Percentiles rank a stretch among this genome's conserved stretches.
Evolutionary conservation across 2,113 vertebrate species (phyloP).

Genomic region (Epinephelus cyanopodus): DNA sequence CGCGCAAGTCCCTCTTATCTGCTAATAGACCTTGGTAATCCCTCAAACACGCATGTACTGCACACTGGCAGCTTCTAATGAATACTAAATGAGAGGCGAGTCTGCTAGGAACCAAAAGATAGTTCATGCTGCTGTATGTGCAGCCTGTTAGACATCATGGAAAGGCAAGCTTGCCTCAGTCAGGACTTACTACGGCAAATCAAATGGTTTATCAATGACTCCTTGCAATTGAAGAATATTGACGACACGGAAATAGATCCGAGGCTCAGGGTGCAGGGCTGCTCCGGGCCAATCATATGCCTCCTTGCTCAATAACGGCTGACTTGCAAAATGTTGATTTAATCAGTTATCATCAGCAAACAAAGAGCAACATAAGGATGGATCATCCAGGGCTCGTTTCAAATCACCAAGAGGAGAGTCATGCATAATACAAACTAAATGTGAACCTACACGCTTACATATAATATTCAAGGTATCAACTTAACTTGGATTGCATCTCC

Average conservation of each 20-base stretch:
- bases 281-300: not conserved
- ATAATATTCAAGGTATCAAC: not conserved
- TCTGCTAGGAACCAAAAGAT: slow-evolving; percentile 33
- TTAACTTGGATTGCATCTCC: not conserved
- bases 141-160: not conserved
- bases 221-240: not conserved
- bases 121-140: not conserved
- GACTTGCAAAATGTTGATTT: slow-evolving; percentile 34
- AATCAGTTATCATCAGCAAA: slow-evolving; percentile 10
- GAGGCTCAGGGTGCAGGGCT: slow-evolving; percentile 2
- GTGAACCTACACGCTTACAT: not conserved
- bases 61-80: slow-evolving; percentile 51
- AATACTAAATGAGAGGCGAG: slow-evolving; percentile 56
- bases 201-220: not conserved
- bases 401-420: slow-evolving; percentile 21
- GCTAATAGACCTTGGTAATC: slow-evolving; percentile 78
- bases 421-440: not conserved
- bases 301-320: not conserved
- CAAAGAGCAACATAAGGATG: slow-evolving; percentile 24
- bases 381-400: slow-evolving; percentile 4
- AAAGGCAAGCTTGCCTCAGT: not conserved
- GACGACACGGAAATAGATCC: not conserved
- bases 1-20: slow-evolving; percentile 76
- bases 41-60: slow-evolving; percentile 64
- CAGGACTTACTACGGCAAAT: not conserved